These are phyloP conservation scores for Caradrina kadenii DNA, from an alignment of 2,888 invertebrate genomes.

Conservation along the genomic window DNA sequence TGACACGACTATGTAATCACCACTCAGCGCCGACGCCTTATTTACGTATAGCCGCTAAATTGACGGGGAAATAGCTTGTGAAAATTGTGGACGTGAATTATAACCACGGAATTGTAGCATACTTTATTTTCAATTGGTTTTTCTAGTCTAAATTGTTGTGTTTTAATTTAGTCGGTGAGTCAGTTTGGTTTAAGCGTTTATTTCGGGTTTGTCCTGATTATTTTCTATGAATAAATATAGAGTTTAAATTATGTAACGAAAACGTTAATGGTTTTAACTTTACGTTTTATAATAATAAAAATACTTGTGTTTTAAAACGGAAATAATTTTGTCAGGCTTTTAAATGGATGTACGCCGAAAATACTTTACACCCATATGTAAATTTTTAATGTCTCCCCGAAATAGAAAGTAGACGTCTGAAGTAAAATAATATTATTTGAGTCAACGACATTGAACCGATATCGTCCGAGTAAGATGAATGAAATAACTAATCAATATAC, in stretches of 20 bases:
- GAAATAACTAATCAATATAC: not conserved
- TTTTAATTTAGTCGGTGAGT: slow-evolving; percentile 16
- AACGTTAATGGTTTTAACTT: no score
- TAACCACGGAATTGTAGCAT: slow-evolving; percentile 21
- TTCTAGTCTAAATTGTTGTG: not conserved
- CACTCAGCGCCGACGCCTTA: slow-evolving; percentile 59
- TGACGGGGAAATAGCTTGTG: slow-evolving; percentile 52
- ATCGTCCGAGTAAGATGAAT: not conserved
- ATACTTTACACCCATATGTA: no score
- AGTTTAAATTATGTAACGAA: no score
- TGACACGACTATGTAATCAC: slow-evolving; percentile 63
- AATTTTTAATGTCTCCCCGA: not conserved
- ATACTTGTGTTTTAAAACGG: no score
- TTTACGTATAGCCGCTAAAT: slow-evolving; percentile 52
- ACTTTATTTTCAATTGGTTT: slow-evolving; percentile 13
- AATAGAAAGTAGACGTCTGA: no score
- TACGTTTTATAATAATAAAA: not conserved
- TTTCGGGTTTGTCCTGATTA: not conserved
- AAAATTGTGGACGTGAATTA: slow-evolving; percentile 45
- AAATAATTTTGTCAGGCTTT: not conserved
- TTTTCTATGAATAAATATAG: not conserved
- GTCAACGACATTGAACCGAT: not conserved
- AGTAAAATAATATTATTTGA: not conserved
- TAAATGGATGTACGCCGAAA: slow-evolving; percentile 4
- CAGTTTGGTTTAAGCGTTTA: not conserved